Evolutionary conservation across 2,797 vertebrate genomes (phyloP).

Genomic region (Spinus pinus): DNA sequence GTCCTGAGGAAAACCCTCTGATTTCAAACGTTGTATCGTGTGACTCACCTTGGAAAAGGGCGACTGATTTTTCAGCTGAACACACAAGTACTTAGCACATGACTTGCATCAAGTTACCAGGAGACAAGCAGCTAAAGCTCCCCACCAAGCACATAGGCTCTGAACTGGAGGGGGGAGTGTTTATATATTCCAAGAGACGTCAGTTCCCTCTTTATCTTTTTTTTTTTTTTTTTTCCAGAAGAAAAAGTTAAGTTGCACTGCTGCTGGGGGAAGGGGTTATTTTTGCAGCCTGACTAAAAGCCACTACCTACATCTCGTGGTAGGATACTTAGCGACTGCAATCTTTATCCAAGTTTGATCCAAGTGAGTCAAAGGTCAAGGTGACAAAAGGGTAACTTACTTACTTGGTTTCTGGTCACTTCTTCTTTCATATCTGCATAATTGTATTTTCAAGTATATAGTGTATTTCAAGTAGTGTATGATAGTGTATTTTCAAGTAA

Average conservation of each 20-base stretch:
- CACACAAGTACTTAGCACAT: conserved; percentile 24
- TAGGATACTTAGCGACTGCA: conserved; percentile 40
- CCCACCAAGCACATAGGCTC: conserved; percentile 36
- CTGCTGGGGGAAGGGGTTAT: conserved; percentile 40
- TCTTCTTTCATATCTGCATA: not conserved
- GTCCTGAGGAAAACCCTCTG: not conserved
- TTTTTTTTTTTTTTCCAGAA: conserved; percentile 21
- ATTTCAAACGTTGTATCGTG: not conserved
- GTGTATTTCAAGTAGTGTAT: no score
- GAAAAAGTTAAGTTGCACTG: conserved; percentile 29
- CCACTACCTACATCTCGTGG: conserved; percentile 60
- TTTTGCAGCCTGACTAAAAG: conserved; percentile 65
- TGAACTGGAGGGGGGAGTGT: conserved; percentile 23
- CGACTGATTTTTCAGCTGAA: conserved; percentile 32
- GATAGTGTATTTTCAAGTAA: not conserved
- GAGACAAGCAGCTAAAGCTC: conserved; percentile 29
- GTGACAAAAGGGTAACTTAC: conserved; percentile 50
- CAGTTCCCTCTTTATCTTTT: conserved; percentile 55
- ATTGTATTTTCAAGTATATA: not conserved
- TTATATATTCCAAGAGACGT: conserved; percentile 66
- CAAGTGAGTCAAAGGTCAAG: conserved; percentile 73
- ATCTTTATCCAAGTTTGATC: conserved; percentile 40
- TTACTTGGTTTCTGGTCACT: not conserved
- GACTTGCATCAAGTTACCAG: conserved; percentile 39
- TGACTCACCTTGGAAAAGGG: conserved; percentile 67